phyloP scores from a whole-genome alignment of 1,140 invertebrate species.

The Ectropis grisescens region DNA sequence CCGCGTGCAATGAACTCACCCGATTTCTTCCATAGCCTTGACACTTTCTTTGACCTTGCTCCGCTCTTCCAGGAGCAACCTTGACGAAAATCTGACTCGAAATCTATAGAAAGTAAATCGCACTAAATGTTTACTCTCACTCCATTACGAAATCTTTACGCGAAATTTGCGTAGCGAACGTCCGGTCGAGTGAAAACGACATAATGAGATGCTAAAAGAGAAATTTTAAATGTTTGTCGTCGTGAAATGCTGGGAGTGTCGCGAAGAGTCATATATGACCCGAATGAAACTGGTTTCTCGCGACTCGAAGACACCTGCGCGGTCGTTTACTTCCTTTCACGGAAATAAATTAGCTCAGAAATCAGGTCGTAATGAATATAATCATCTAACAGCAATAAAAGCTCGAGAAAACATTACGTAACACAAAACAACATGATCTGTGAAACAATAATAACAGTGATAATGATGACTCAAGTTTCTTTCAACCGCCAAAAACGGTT shows the following conservation, averaged over 20 bases:
- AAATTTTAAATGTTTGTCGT: conserved; percentile 63
- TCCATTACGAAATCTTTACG: conserved; percentile 38
- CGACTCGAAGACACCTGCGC: conserved; percentile 13
- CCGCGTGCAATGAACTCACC: conserved; percentile 44
- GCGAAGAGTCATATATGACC: conserved; percentile 50
- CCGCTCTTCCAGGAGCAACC: conserved; percentile 27
- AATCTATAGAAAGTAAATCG: conserved; percentile 49
- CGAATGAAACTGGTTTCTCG: conserved; percentile 53
- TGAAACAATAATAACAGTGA: too few relatives aligned
- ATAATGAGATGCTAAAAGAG: conserved; percentile 67
- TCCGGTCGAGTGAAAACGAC: conserved; percentile 58
- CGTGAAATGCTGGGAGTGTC: conserved; percentile 61
- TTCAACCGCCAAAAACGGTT: too few relatives aligned
- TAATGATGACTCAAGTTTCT: too few relatives aligned
- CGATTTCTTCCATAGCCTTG: conserved; percentile 66
- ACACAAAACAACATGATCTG: too few relatives aligned
- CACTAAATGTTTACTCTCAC: conserved; percentile 52
- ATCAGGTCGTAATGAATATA: too few relatives aligned
- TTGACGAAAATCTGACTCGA: conserved; percentile 23
- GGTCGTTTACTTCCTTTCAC: conserved; percentile 19
- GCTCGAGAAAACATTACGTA: neutral
- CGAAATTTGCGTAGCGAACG: conserved; percentile 45
- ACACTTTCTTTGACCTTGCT: conserved; percentile 65
- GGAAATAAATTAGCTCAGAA: conserved; percentile 15
- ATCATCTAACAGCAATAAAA: neutral